These are phyloP conservation scores for Rousettus leschenaultii DNA, from an alignment of 2,113 vertebrate species.

Conservation along the genomic window DNA sequence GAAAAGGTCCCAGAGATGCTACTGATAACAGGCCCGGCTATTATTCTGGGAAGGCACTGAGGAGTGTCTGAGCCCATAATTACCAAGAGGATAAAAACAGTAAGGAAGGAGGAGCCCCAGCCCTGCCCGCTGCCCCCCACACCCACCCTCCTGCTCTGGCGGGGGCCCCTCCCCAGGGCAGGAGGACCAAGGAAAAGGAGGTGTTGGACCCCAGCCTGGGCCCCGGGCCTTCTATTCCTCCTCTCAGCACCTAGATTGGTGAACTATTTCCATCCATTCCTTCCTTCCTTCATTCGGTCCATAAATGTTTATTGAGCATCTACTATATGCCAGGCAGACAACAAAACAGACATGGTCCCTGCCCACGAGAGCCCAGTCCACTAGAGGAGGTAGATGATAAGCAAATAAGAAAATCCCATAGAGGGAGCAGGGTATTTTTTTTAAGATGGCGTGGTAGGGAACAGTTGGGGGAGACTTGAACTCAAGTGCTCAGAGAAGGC, in stretches of 20 bases:
- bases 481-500: neutral
- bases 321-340: neutral
- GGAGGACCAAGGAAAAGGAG: neutral
- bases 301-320: neutral
- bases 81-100: constrained; percentile 61
- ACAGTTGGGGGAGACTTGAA: neutral
- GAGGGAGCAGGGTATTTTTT: neutral
- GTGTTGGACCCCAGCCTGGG: neutral
- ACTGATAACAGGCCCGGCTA: constrained; percentile 68
- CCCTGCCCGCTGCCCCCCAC: constrained; percentile 30
- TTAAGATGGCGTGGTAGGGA: neutral
- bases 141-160: neutral
- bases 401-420: neutral
- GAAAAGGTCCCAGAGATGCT: constrained; percentile 65
- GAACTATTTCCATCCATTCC: neutral
- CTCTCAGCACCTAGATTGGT: neutral
- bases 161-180: neutral
- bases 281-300: neutral
- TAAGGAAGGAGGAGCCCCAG: neutral
- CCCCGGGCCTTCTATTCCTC: neutral
- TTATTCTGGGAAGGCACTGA: constrained; percentile 63
- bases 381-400: neutral
- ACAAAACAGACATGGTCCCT: neutral
- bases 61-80: constrained; percentile 72
- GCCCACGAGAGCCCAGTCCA: neutral